These are phyloP conservation scores for Platyura marginata DNA, from an alignment of 1,140 invertebrate genomes.

Conservation along the genomic window DNA sequence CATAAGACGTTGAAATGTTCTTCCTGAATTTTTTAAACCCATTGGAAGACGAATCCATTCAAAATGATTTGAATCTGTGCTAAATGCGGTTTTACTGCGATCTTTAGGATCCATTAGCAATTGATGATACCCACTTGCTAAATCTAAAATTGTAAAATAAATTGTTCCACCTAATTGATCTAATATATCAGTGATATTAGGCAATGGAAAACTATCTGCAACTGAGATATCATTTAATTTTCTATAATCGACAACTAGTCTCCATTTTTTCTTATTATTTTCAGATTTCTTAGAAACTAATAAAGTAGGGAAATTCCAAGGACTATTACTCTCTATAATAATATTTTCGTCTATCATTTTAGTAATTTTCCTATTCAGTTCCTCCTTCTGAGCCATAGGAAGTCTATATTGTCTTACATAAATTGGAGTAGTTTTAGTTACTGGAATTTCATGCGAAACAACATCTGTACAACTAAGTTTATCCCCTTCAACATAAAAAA, in stretches of 20 bases:
- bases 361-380: slow-evolving; percentile 16
- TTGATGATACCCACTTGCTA: slow-evolving; percentile 14
- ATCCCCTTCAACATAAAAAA: not conserved
- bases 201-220: slow-evolving; percentile 13
- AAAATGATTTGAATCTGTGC: slow-evolving; percentile 9
- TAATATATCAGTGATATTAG: slow-evolving; percentile 14
- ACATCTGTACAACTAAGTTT: not conserved
- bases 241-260: slow-evolving; percentile 20
- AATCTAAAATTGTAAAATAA: slow-evolving; percentile 11
- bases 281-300: slow-evolving; percentile 11
- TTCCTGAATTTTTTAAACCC: slow-evolving; percentile 19
- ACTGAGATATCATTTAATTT: slow-evolving; percentile 20
- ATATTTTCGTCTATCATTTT: slow-evolving; percentile 15
- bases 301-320: slow-evolving; percentile 7
- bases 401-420: slow-evolving; percentile 15
- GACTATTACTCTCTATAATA: slow-evolving; percentile 7
- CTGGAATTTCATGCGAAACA: not conserved
- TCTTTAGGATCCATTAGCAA: slow-evolving; percentile 7
- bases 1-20: slow-evolving; percentile 22
- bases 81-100: slow-evolving; percentile 20
- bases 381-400: slow-evolving; percentile 15
- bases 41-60: slow-evolving; percentile 18
- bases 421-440: slow-evolving; percentile 4
- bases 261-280: not conserved
- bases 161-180: slow-evolving; percentile 13